These are phyloP conservation scores for Gymnogyps californianus DNA, from an alignment of 2,113 vertebrate genomes.

Conservation along the genomic window DNA sequence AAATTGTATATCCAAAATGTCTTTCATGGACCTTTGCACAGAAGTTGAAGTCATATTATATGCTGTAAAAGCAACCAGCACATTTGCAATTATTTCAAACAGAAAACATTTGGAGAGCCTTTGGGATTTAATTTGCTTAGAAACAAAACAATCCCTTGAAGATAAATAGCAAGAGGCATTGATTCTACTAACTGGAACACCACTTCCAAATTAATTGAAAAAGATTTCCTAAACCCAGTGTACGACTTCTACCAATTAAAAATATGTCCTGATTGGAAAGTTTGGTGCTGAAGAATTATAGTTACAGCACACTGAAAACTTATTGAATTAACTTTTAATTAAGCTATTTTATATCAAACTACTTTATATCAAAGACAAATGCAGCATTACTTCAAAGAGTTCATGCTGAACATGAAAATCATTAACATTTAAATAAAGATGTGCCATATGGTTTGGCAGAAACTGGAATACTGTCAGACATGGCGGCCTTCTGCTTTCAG, in stretches of 20 bases:
- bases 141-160: constrained; percentile 11
- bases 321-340: constrained; percentile 40
- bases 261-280: not conserved
- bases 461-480: not conserved
- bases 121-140: constrained; percentile 31
- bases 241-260: not conserved
- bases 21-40: constrained; percentile 1
- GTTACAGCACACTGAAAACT: not conserved
- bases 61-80: not conserved
- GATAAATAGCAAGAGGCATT: constrained; percentile 5
- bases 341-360: constrained; percentile 6
- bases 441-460: not conserved
- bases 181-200: not conserved
- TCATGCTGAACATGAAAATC: not conserved
- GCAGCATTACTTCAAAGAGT: constrained; percentile 27
- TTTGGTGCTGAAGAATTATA: not conserved
- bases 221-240: constrained; percentile 3
- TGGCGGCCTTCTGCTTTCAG: not conserved
- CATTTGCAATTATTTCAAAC: not conserved
- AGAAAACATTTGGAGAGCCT: not conserved
- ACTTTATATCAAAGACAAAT: constrained; percentile 26
- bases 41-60: not conserved
- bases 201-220: not conserved
- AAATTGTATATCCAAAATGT: not conserved
- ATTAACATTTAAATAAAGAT: constrained; percentile 8